phyloP scores from a whole-genome alignment of 2,113 vertebrate species.

The Rana temporaria region DNA sequence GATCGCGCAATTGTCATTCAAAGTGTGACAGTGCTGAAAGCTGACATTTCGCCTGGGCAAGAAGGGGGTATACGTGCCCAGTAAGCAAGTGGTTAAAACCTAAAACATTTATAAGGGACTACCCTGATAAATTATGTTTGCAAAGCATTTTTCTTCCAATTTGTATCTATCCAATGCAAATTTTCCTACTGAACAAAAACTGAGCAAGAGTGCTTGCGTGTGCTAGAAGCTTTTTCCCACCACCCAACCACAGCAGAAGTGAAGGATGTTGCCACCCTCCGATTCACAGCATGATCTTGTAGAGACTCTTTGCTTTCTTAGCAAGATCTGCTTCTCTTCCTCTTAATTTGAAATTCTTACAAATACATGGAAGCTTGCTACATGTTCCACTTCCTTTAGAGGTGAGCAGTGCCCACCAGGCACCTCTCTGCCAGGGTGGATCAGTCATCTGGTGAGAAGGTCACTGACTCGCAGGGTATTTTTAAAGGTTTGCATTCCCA shows the following conservation, averaged over 20 bases:
- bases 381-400: slow-evolving; percentile 31
- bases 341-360: background rate
- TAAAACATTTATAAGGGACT: too few relatives aligned
- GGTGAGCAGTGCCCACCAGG: slow-evolving; percentile 23
- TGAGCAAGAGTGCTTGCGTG: too few relatives aligned
- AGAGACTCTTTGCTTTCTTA: slow-evolving; percentile 2
- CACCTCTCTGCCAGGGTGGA: slow-evolving; percentile 19
- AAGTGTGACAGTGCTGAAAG: too few relatives aligned
- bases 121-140: too few relatives aligned
- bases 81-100: too few relatives aligned
- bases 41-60: too few relatives aligned
- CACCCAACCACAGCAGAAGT: background rate
- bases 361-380: slow-evolving; percentile 25
- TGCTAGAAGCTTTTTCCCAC: background rate
- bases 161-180: too few relatives aligned
- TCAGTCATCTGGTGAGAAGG: slow-evolving; percentile 35
- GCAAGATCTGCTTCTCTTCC: background rate
- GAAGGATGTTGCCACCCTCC: background rate
- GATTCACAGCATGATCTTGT: slow-evolving; percentile 10
- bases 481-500: slow-evolving; percentile 41
- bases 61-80: too few relatives aligned
- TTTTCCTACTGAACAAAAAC: too few relatives aligned
- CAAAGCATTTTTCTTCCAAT: too few relatives aligned
- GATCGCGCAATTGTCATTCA: too few relatives aligned
- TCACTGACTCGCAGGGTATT: slow-evolving; percentile 34